Conservation (phyloP, 2,797 vertebrate species). For the Propithecus perrieri region DNA sequence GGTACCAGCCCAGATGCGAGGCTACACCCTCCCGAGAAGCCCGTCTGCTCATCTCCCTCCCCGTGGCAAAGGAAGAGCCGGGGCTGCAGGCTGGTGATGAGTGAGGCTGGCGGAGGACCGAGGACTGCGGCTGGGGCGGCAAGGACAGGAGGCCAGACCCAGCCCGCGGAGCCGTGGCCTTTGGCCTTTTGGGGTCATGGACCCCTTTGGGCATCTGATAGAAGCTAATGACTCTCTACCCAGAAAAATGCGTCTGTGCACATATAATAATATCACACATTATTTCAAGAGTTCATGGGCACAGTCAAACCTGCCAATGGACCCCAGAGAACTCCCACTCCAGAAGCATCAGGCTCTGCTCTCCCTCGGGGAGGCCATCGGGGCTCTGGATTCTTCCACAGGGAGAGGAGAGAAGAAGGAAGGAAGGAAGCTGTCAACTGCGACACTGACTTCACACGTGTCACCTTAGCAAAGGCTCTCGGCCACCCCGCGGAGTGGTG, state of each 20-base stretch:
- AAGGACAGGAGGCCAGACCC: not conserved
- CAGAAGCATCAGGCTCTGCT: not conserved
- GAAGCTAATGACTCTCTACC: not conserved
- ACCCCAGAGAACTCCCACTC: not conserved
- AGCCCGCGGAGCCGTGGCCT: not conserved
- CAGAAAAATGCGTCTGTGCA: not conserved
- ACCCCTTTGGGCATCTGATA: not conserved
- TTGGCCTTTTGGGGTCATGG: not conserved
- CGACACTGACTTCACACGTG: not conserved
- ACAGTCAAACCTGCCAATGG: not conserved
- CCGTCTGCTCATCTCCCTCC: not conserved
- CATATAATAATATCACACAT: not conserved
- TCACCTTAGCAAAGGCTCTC: not conserved
- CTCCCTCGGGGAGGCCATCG: not conserved
- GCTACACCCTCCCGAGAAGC: not conserved
- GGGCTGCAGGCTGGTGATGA: not conserved
- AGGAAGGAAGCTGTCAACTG: not conserved
- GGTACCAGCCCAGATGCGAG: not conserved
- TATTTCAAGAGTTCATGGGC: not conserved
- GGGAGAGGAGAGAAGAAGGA: not conserved
- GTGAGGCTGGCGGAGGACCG: not conserved
- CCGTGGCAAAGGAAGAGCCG: not conserved
- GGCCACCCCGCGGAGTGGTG: not conserved
- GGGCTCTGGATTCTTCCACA: not conserved
- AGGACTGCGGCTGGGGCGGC: not conserved